phyloP scores from a whole-genome alignment of 2,888 invertebrate genomes.

The Cataglyphis livida region DNA sequence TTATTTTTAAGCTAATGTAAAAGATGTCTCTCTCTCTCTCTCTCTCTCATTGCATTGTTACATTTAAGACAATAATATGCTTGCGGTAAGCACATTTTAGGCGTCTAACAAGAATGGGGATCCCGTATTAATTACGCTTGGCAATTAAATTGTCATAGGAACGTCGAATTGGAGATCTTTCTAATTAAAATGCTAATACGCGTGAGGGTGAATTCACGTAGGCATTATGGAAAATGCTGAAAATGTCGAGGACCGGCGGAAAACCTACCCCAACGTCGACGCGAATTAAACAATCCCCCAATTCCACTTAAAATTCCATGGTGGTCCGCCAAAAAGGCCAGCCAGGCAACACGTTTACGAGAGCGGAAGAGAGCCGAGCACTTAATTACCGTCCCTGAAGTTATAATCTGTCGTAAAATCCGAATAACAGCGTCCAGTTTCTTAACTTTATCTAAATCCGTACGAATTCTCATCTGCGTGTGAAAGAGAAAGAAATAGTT shows the following conservation, averaged over 20 bases:
- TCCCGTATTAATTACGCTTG: conserved; percentile 50
- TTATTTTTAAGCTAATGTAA: conserved; percentile 6
- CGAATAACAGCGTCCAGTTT: conserved; percentile 79
- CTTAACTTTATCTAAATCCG: conserved; percentile 77
- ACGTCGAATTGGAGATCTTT: conserved; percentile 67
- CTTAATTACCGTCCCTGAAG: conserved; percentile 76
- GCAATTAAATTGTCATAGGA: conserved; percentile 68
- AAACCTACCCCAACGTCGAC: conserved; percentile 59
- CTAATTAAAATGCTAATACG: conserved; percentile 77
- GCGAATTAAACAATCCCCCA: conserved; percentile 75
- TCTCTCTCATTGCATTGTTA: conserved; percentile 9
- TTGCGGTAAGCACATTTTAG: conserved; percentile 12
- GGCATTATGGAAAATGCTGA: conserved; percentile 73
- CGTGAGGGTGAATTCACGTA: conserved; percentile 61
- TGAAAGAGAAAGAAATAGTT: neutral
- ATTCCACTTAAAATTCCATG: conserved; percentile 75
- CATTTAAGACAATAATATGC: conserved; percentile 25
- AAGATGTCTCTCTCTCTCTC: neutral
- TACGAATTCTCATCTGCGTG: conserved; percentile 47
- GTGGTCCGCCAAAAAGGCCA: conserved; percentile 69
- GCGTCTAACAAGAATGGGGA: conserved; percentile 29
- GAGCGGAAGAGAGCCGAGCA: conserved; percentile 60
- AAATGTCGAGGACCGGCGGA: conserved; percentile 62
- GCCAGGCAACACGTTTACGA: conserved; percentile 62
- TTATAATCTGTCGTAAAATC: conserved; percentile 80